These are phyloP conservation scores for Nestor notabilis DNA, from an alignment of 2,113 vertebrate species.

Conservation along the genomic window DNA sequence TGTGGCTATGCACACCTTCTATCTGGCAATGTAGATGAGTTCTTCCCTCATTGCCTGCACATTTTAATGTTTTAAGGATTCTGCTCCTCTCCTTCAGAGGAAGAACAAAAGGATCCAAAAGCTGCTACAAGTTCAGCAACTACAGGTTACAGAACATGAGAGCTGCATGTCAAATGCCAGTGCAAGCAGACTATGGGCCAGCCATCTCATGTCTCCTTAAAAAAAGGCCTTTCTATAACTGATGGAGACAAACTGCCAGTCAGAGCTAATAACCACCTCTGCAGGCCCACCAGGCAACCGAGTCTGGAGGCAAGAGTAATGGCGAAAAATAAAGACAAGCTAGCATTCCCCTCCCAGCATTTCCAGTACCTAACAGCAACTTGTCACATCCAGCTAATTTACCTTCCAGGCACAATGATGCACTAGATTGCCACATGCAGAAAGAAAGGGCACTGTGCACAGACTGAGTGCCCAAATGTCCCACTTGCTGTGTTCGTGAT, in stretches of 20 bases:
- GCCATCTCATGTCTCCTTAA: accelerated
- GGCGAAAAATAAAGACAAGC: not conserved
- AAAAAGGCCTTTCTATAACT: not conserved
- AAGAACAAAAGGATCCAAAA: not conserved
- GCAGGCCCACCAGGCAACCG: not conserved
- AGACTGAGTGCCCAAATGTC: accelerated
- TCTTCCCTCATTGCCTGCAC: not conserved
- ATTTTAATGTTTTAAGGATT: not conserved
- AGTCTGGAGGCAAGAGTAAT: not conserved
- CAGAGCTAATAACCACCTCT: not conserved
- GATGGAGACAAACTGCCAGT: not conserved
- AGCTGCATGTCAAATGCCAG: not conserved
- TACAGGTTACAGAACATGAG: accelerated
- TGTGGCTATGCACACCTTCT: not conserved
- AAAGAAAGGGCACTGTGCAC: not conserved
- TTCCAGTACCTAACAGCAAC: not conserved
- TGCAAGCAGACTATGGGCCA: not conserved
- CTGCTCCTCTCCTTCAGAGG: not conserved
- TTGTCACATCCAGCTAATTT: not conserved
- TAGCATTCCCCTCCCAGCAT: not conserved
- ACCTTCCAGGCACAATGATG: not conserved
- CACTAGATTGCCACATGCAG: not conserved
- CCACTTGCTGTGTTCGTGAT: not conserved
- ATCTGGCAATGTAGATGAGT: not conserved
- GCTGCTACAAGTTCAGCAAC: not conserved